A percentile compares a stretch with the other conserved stretches of the same genome.
These are phyloP conservation scores for Pterostichus niger DNA, from an alignment of 2,888 invertebrate genomes.

Conservation along the genomic window DNA sequence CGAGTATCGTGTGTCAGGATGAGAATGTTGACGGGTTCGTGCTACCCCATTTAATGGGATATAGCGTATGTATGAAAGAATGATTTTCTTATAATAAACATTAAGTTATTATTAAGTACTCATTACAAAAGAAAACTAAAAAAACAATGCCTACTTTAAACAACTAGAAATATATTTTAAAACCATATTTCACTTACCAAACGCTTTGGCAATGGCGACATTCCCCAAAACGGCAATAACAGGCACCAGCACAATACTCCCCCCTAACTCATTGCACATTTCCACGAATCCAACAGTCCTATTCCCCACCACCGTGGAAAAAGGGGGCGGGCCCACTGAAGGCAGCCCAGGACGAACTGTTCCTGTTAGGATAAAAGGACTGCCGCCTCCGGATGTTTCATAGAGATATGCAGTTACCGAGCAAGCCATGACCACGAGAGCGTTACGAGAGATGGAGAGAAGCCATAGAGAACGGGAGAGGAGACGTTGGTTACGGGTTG, in stretches of 20 bases:
- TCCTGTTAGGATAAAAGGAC: conserved; percentile 88
- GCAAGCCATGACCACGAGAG: conserved; percentile 87
- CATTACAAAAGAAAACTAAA: too few relatives aligned
- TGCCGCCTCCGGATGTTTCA: conserved; percentile 77
- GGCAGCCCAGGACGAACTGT: conserved; percentile 88
- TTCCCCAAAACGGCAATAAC: conserved; percentile 95
- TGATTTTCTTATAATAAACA: too few relatives aligned
- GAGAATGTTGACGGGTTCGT: too few relatives aligned
- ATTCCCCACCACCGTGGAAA: conserved; percentile 82
- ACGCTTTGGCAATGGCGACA: conserved; percentile 97
- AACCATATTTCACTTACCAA: conserved; percentile 81
- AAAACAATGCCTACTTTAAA: too few relatives aligned
- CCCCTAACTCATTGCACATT: conserved; percentile 90
- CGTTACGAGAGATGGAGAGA: conserved; percentile 90
- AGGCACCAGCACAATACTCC: conserved; percentile 91
- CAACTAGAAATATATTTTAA: too few relatives aligned
- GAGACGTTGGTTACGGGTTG: conserved; percentile 65
- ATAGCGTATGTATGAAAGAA: too few relatives aligned
- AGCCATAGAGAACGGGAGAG: conserved; percentile 85
- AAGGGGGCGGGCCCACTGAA: conserved; percentile 84
- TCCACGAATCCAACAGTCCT: conserved; percentile 82
- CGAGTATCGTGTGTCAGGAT: too few relatives aligned
- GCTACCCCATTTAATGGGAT: too few relatives aligned
- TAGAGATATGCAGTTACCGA: conserved; percentile 84
- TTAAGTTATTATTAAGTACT: too few relatives aligned